Conservation (phyloP, 2,888 invertebrate species). For the Pachydiplax longipennis region DNA sequence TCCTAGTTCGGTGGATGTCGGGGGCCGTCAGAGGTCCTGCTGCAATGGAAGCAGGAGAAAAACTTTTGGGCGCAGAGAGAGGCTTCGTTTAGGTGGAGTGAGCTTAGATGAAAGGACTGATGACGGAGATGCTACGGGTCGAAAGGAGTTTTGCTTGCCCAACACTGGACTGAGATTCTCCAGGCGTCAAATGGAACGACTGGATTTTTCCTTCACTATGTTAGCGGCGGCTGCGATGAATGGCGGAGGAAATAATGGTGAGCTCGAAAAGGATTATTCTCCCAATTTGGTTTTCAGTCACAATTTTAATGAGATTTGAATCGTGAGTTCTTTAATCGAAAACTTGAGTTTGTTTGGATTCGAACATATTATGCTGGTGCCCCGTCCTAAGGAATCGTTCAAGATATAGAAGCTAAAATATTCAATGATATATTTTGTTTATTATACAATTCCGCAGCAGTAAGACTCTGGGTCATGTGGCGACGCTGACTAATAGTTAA, state of each 20-base stretch:
- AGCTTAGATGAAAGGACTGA: not conserved
- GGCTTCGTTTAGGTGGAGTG: not conserved
- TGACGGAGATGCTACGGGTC: not conserved
- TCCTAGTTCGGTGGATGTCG: not conserved
- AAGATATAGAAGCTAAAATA: too few relatives aligned
- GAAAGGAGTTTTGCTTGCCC: constrained; percentile 60
- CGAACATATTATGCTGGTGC: not conserved
- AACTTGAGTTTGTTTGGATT: not conserved
- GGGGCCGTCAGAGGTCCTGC: not conserved
- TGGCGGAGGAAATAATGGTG: not conserved
- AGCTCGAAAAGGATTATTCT: not conserved
- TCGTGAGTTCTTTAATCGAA: not conserved
- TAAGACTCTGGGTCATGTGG: too few relatives aligned
- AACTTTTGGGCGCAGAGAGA: not conserved
- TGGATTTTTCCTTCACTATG: constrained; percentile 61
- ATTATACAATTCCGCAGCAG: too few relatives aligned
- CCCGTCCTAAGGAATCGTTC: too few relatives aligned
- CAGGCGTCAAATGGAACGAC: constrained; percentile 61
- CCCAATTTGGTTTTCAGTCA: not conserved
- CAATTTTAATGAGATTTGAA: not conserved
- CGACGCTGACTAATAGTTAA: too few relatives aligned
- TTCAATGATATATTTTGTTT: too few relatives aligned
- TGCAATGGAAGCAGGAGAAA: not conserved
- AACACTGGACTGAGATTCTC: constrained; percentile 63
- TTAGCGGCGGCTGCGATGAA: constrained; percentile 12